Percentiles rank a stretch among this genome's conserved stretches.
phyloP scores from a whole-genome alignment of 2,797 vertebrate genomes.

The Sebastes kiyomatsui region DNA sequence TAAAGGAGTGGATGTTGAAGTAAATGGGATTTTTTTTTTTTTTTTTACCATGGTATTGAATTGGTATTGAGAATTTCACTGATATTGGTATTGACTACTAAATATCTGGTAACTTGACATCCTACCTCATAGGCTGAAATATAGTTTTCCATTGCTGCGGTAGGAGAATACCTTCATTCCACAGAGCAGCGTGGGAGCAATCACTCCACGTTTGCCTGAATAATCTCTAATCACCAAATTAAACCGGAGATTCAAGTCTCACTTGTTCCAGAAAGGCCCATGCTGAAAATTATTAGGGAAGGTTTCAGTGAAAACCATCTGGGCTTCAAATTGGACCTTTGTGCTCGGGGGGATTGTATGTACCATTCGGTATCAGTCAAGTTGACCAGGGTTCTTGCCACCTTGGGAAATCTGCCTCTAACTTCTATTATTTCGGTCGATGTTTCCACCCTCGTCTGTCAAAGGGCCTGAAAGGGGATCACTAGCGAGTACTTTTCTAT shows the following conservation, averaged over 20 bases:
- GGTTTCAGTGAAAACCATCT: constrained; percentile 42
- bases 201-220: constrained; percentile 41
- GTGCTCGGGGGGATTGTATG: constrained; percentile 15
- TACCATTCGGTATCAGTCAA: constrained; percentile 30
- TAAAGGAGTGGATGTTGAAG: too few relatives aligned
- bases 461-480: constrained; percentile 33
- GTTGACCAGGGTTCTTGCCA: constrained; percentile 33
- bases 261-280: constrained; percentile 10
- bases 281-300: constrained; percentile 37
- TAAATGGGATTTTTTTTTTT: too few relatives aligned
- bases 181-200: constrained; percentile 17
- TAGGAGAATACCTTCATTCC: constrained; percentile 19
- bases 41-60: too few relatives aligned
- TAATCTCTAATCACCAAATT: constrained; percentile 55
- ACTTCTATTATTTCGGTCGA: constrained; percentile 52
- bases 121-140: not conserved
- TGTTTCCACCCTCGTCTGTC: constrained; percentile 33
- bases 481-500: constrained; percentile 16
- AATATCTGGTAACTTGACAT: too few relatives aligned
- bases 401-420: constrained; percentile 61
- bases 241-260: constrained; percentile 26
- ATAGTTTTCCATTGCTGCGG: not conserved
- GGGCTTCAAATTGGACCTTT: constrained; percentile 51
- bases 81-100: too few relatives aligned
- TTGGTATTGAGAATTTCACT: too few relatives aligned